Conservation (phyloP, 2,797 vertebrate species). For the Benthosema pterotum region DNA sequence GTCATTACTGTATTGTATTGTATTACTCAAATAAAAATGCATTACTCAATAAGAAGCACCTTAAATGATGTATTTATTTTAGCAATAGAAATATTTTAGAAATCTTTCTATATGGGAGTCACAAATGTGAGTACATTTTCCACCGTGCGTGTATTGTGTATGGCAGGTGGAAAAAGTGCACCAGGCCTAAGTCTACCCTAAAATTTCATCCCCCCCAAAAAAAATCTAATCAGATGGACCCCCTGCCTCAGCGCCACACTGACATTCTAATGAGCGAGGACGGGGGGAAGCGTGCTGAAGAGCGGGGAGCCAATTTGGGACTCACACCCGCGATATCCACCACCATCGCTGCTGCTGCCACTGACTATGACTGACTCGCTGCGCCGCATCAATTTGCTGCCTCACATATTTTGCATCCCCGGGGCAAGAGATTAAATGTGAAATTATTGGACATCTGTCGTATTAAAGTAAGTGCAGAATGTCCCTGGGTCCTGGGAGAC, state of each 20-base stretch:
- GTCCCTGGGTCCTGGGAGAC: slow-evolving; percentile 62
- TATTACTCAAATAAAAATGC: too few relatives aligned
- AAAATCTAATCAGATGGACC: slow-evolving; percentile 6
- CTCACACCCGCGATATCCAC: slow-evolving; percentile 63
- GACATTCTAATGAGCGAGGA: slow-evolving; percentile 59
- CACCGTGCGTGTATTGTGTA: too few relatives aligned
- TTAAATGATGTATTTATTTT: too few relatives aligned
- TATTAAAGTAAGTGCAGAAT: slow-evolving; percentile 67
- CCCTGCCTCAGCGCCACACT: slow-evolving; percentile 1
- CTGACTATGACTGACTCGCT: slow-evolving; percentile 60
- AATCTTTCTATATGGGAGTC: too few relatives aligned
- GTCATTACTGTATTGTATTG: too few relatives aligned
- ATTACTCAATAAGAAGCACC: too few relatives aligned
- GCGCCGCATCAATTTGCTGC: slow-evolving; percentile 70
- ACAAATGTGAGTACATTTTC: too few relatives aligned
- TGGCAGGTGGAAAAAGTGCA: too few relatives aligned
- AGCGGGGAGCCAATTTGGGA: slow-evolving; percentile 72
- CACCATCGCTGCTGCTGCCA: too few relatives aligned
- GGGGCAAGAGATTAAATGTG: slow-evolving; percentile 69
- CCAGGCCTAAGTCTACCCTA: not conserved
- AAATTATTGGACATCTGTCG: slow-evolving; percentile 78
- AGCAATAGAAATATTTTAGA: too few relatives aligned
- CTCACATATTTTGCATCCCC: slow-evolving; percentile 56
- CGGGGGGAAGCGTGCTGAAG: slow-evolving; percentile 61
- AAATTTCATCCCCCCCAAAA: slow-evolving; percentile 1